phyloP scores from a whole-genome alignment of 2,888 invertebrate genomes.

The Sylvicola fuscatus region DNA sequence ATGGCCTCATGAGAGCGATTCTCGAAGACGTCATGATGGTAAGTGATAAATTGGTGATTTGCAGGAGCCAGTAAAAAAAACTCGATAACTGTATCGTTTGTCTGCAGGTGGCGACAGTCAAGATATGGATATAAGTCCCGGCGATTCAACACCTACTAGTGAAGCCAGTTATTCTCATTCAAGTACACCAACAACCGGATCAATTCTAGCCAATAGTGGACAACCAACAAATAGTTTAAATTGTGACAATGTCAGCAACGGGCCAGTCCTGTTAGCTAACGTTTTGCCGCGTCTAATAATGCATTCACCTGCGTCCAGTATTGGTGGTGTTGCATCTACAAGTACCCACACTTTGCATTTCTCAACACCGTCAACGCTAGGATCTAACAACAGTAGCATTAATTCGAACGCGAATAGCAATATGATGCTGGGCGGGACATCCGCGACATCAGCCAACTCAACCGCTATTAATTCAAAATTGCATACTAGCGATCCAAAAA shows the following conservation, averaged over 20 bases:
- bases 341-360: slow-evolving; percentile 15
- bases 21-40: slow-evolving; percentile 24
- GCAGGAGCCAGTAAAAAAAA: not conserved
- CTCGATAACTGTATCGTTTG: not conserved
- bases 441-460: too few species aligned
- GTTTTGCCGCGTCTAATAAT: slow-evolving; percentile 31
- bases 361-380: slow-evolving; percentile 9
- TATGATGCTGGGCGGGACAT: too few species aligned
- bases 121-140: slow-evolving; percentile 90
- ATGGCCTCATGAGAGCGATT: slow-evolving; percentile 25
- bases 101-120: slow-evolving; percentile 34
- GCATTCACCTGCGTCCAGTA: slow-evolving; percentile 17
- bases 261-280: slow-evolving; percentile 30
- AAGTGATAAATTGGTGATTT: slow-evolving; percentile 9
- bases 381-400: too few species aligned
- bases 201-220: slow-evolving; percentile 9
- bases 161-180: slow-evolving; percentile 44
- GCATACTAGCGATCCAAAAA: too few species aligned
- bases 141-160: slow-evolving; percentile 70
- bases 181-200: slow-evolving; percentile 21
- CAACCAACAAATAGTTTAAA: slow-evolving; percentile 1
- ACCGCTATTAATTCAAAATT: too few species aligned
- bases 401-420: too few species aligned
- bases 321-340: slow-evolving; percentile 4
- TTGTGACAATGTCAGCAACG: slow-evolving; percentile 13